These are phyloP conservation scores for Philopotamus ludificatus DNA, from an alignment of 1,140 invertebrate species.

Conservation along the genomic window DNA sequence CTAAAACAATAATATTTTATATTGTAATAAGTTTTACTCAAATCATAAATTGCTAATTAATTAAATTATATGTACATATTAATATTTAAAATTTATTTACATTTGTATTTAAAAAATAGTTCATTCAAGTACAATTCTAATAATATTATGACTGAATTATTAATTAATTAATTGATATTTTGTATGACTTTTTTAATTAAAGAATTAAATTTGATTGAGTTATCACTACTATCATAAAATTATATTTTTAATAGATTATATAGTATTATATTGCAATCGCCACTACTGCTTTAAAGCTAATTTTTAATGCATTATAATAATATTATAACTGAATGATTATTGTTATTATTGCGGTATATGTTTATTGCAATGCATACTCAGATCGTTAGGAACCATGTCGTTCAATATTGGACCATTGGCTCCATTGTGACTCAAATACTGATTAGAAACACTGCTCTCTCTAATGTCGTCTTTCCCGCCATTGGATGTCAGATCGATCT, in stretches of 20 bases:
- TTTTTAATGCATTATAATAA: conserved; percentile 43
- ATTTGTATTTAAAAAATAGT: no score
- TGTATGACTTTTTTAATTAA: not conserved
- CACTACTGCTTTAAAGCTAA: conserved; percentile 20
- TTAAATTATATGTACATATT: no score
- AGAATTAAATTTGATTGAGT: conserved; percentile 30
- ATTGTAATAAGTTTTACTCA: no score
- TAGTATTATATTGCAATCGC: conserved; percentile 34
- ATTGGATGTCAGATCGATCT: conserved; percentile 56
- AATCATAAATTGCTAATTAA: no score
- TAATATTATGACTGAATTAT: no score
- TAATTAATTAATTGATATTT: not conserved
- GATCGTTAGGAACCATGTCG: conserved; percentile 54
- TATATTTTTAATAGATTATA: no score
- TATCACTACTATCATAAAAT: not conserved
- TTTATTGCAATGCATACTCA: conserved; percentile 48
- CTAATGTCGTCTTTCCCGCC: conserved; percentile 52
- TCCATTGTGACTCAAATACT: not conserved
- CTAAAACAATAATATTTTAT: no score
- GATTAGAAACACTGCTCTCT: conserved; percentile 12
- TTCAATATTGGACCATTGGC: conserved; percentile 44
- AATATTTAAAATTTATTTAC: no score
- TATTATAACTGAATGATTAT: not conserved
- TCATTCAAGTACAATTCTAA: no score
- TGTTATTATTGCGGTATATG: conserved; percentile 5